Conservation (phyloP, 1,140 invertebrate genomes). For the Diploscapter pachys region DNA sequence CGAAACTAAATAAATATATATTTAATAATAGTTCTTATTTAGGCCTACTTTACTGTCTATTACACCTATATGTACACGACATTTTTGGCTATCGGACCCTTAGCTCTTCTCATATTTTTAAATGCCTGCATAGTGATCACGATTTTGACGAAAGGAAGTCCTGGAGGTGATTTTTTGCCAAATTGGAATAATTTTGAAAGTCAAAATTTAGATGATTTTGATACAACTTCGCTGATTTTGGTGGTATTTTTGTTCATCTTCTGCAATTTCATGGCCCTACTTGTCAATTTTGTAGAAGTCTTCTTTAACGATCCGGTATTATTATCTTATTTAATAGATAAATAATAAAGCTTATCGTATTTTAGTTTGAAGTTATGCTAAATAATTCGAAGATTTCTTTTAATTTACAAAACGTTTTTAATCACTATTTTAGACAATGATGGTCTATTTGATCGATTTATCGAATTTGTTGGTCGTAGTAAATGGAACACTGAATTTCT, state of each 20-base stretch:
- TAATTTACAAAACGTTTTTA: not conserved
- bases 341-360: not conserved
- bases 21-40: slow-evolving; percentile 50
- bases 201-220: slow-evolving; percentile 43
- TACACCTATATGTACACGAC: slow-evolving; percentile 53
- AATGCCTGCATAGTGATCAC: slow-evolving; percentile 55
- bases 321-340: slow-evolving; percentile 4
- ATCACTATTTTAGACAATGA: slow-evolving; percentile 20
- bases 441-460: slow-evolving; percentile 56
- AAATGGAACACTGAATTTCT: slow-evolving; percentile 58
- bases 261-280: slow-evolving; percentile 57
- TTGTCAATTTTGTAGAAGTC: slow-evolving; percentile 57
- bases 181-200: not conserved
- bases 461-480: slow-evolving; percentile 57
- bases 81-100: slow-evolving; percentile 57
- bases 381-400: slow-evolving; percentile 14
- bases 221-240: slow-evolving; percentile 54
- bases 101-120: slow-evolving; percentile 53
- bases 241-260: slow-evolving; percentile 58
- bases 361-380: not conserved
- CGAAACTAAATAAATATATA: slow-evolving; percentile 15
- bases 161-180: slow-evolving; percentile 2
- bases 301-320: slow-evolving; percentile 53
- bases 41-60: slow-evolving; percentile 55
- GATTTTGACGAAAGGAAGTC: slow-evolving; percentile 49